phyloP scores from a whole-genome alignment of 2,113 vertebrate species.

The Lophius piscatorius region DNA sequence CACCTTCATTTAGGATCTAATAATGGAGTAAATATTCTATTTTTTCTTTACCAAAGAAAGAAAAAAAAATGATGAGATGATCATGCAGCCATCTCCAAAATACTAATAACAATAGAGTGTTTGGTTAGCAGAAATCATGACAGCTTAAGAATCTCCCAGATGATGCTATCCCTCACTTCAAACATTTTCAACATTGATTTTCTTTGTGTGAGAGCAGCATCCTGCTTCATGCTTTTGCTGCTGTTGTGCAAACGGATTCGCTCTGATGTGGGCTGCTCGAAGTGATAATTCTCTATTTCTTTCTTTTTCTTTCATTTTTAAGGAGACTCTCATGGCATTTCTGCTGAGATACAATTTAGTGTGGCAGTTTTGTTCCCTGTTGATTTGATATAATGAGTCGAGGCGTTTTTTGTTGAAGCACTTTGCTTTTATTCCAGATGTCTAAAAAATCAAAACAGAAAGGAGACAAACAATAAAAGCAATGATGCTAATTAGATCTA shows the following conservation, averaged over 20 bases:
- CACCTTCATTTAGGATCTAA: constrained; percentile 36
- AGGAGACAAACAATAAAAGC: constrained; percentile 42
- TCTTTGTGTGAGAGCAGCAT: constrained; percentile 55
- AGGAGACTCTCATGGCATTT: constrained; percentile 57
- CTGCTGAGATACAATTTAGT: constrained; percentile 61
- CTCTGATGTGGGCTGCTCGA: constrained; percentile 42
- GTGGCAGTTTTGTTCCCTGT: constrained; percentile 60
- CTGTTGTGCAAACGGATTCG: constrained; percentile 42
- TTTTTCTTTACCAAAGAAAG: too few species aligned
- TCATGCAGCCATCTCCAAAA: background rate
- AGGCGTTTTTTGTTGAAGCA: constrained; percentile 58
- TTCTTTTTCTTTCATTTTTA: constrained; percentile 41
- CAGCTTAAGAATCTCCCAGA: constrained; percentile 45
- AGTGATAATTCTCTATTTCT: constrained; percentile 35
- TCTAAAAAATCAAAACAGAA: constrained; percentile 1
- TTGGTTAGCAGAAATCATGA: constrained; percentile 28
- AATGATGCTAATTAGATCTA: constrained; percentile 48
- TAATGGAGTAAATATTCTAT: constrained; percentile 32
- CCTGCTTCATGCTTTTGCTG: constrained; percentile 54
- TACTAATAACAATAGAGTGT: too few species aligned
- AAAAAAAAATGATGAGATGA: constrained; percentile 17
- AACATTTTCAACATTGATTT: constrained; percentile 62
- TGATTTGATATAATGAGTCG: constrained; percentile 69
- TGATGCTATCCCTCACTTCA: constrained; percentile 55
- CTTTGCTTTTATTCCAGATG: constrained; percentile 57